These are phyloP conservation scores for Ardeotis arabs DNA, from an alignment of 2,113 vertebrate species.

Conservation along the genomic window DNA sequence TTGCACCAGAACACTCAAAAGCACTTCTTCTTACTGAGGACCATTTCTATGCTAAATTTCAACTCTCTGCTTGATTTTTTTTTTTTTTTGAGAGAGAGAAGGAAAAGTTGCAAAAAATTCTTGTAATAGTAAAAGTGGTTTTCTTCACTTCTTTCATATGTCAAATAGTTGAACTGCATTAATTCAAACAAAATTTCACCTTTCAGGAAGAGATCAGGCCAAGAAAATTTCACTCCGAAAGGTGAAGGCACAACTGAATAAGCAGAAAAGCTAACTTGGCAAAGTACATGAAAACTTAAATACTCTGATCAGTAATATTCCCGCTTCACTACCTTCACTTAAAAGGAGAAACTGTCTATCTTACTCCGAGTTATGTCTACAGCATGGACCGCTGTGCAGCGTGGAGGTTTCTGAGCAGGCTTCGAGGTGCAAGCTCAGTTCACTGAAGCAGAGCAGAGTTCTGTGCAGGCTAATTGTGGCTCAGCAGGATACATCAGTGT, in stretches of 20 bases:
- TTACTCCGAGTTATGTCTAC: neutral
- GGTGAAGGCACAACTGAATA: neutral
- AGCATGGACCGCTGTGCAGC: neutral
- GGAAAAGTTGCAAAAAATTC: constrained; percentile 12
- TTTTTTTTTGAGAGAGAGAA: neutral
- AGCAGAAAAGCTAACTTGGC: neutral
- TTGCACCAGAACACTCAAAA: constrained; percentile 68
- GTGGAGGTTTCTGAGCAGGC: neutral
- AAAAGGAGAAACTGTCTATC: neutral
- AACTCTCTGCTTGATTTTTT: constrained; percentile 7
- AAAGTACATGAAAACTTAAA: neutral
- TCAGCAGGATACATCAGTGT: neutral
- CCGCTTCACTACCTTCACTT: neutral
- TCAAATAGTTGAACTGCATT: constrained; percentile 5
- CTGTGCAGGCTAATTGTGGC: neutral
- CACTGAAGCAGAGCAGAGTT: neutral
- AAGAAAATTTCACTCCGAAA: neutral
- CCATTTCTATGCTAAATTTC: constrained; percentile 65
- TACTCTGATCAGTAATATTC: neutral
- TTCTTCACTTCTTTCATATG: constrained; percentile 36
- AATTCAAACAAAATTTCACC: constrained; percentile 18
- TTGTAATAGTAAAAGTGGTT: neutral
- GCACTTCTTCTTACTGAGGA: constrained; percentile 59
- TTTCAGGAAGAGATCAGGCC: neutral
- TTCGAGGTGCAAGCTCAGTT: neutral